Base-by-base conservation (phyloP, 2,888 invertebrate genomes). In the Chesias legatella region DNA sequence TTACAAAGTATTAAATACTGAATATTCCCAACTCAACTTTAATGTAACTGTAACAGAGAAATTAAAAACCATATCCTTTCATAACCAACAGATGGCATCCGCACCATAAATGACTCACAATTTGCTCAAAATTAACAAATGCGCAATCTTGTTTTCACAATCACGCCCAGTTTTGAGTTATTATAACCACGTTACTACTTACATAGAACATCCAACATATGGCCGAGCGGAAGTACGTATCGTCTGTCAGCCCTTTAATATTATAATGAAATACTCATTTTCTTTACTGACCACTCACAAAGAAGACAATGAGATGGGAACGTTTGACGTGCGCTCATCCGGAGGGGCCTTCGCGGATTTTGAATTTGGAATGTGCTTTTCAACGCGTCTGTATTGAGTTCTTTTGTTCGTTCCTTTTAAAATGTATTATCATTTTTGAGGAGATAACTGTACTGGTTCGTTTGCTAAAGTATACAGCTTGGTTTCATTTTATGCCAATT, bases 261-360 rank as follows among this genome's bases (percentile, higher is more conserved):
- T 79, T 80, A 73, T 81, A 82, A 83, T 80, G 77, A 77, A 82
- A 77, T 76, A 67, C 73, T 75, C 73, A 79, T 78, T 81, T 72
- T 79, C 76, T 79, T 81, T 75, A 79, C 76, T 84, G 86, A 82
- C 84, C 86, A 80, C 71, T 77, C 67, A 80, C 76, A 84, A 80
- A 73, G 81, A 73, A 79, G 74, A 84, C 81, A 83, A 84, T 79
- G 76, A 69, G 73, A 67, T 67, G 69, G 70, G 63, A 63, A 65
- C 63, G 70, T 63, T 68, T 77, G 73, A 74, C 74, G 70, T 63
- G 64, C 57, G 65, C 67, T 70, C 78, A 73, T 80, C 78, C 79
- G 80, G 80, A 76, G 82, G 79, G 75, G 61, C 51, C 51, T 66
- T 66, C 23, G 67, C 56, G 58, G 53, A 67, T 62, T 66, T 63